These are phyloP conservation scores for Margarornis squamiger DNA, from an alignment of 2,797 vertebrate genomes.

Conservation along the genomic window DNA sequence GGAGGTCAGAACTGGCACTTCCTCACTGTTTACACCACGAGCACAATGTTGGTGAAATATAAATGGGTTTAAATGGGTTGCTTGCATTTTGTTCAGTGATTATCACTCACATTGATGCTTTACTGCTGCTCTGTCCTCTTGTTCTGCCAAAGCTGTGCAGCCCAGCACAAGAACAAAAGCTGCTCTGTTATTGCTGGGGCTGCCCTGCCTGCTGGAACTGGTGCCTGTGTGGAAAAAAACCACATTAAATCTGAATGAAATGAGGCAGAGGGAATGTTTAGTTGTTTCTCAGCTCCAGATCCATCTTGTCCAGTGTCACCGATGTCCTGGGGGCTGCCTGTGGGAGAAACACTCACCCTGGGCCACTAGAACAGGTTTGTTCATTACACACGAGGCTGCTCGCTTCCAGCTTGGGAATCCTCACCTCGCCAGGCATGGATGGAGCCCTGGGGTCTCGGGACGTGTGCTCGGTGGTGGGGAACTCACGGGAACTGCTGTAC, in stretches of 20 bases:
- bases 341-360: not conserved
- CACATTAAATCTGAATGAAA: not conserved
- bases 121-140: not conserved
- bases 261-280: not conserved
- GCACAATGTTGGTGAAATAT: not conserved
- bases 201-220: not conserved
- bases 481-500: not conserved
- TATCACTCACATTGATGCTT: not conserved
- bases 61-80: not conserved
- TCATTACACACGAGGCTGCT: fast-evolving
- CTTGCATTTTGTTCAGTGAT: not conserved
- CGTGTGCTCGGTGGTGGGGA: not conserved
- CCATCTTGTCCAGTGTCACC: not conserved
- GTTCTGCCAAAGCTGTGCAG: not conserved
- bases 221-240: not conserved
- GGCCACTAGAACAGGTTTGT: not conserved
- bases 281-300: not conserved
- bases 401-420: not conserved
- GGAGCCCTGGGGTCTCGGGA: fast-evolving
- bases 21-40: not conserved
- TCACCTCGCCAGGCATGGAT: not conserved
- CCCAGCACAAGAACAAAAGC: not conserved
- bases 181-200: not conserved
- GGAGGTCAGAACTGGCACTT: not conserved
- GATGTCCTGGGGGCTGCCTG: not conserved